Evolutionary conservation across 92 coral and sea anemone species (phyloP), one percentile per base, ranked within the genome.

Genomic region (Desmophyllum pertusum): DNA sequence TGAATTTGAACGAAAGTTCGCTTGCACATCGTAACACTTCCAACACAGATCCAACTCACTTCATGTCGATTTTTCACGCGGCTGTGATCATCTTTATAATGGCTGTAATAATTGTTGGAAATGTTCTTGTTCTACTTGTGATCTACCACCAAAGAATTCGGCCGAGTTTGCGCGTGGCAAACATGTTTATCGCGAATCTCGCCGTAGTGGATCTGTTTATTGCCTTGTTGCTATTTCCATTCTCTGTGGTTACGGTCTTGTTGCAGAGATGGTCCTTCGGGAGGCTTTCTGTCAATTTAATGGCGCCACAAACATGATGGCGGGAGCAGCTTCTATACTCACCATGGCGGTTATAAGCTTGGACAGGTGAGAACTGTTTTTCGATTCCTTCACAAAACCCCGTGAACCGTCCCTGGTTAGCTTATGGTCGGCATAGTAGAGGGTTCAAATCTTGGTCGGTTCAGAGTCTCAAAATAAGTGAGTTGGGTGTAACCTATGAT

Each of bases 311-410:
- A 94, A 96, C 86, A 89, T 96, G 88, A 78, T 89, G 43, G 94
- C 92, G 1, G 98, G 98, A 27, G 85, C 98, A 4, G 90, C 95
- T 25, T 94, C 98, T 3, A 94, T 96, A 53, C 92, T 93, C 37
- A 96, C 95, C 18, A 90, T 96, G 93, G 98, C 97, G 13, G 93
- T 86, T 17, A 96, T 96, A 10, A 91, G 98, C 53, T 79, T 94
- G 48, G 98, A 96, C 91, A 96, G 98, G 98, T 96, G 43, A 67
- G 93, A 37, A 39, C 15, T 1, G 0, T 11, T 14, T 48, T 48
- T 48, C 18, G 53, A 13, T 48, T n/a, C n/a, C n/a, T n/a, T n/a
- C n/a, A n/a, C n/a, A n/a, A n/a, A n/a, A n/a, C n/a, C n/a, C n/a
- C n/a, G n/a, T n/a, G n/a, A n/a, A n/a, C n/a, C n/a, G n/a, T n/a